Evolutionary conservation across 2,888 invertebrate species (phyloP), one percentile per base, ranked within the genome.

Genomic region (Drosophila fungiperda): DNA sequence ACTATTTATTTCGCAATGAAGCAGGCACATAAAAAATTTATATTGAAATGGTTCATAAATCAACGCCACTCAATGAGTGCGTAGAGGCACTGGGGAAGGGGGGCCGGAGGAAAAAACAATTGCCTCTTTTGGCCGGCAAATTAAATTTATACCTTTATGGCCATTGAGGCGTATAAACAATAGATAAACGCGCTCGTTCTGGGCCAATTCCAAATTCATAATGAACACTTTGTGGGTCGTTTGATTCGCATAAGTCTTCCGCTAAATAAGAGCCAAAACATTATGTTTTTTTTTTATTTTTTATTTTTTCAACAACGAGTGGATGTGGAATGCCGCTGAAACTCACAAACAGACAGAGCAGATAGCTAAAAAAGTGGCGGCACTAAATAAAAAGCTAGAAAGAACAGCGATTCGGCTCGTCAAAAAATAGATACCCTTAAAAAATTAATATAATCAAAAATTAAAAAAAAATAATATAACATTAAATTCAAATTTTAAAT

Each of bases 221-320:
- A 90, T 85, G 89, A 87, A 71, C 79, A 81, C 86, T 89, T 91
- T 75, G 78, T 52, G 75, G 77, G 73, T 82, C 78, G 89, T 87
- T 88, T 73, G 77, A 78, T 80, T 89, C 90, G 90, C 89, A 89
- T 89, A 78, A 82, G 73, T 87, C 85, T 90, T 89, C 72, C 60
- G 80, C 55, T 74, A 68, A 68, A 73, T 69, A 65, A 62, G 57
- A 69, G 60, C 78, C 73, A 79, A 73, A 70, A 75, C 64, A 76
- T 76, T 81, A 68, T 82, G 2, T 67, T 63, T 53, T 68, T 53
- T 35, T 11, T 53, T 48, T n/a, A n/a, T n/a, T n/a, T n/a, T n/a
- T n/a, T n/a, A 48, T 26, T 15, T 12, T 29, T 32, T 20, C 42
- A 40, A 53, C 61, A 49, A 63, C 55, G 63, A 60, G 26, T 29